Base-by-base conservation (phyloP, 2,113 vertebrate species). In the Hipposideros armiger region DNA sequence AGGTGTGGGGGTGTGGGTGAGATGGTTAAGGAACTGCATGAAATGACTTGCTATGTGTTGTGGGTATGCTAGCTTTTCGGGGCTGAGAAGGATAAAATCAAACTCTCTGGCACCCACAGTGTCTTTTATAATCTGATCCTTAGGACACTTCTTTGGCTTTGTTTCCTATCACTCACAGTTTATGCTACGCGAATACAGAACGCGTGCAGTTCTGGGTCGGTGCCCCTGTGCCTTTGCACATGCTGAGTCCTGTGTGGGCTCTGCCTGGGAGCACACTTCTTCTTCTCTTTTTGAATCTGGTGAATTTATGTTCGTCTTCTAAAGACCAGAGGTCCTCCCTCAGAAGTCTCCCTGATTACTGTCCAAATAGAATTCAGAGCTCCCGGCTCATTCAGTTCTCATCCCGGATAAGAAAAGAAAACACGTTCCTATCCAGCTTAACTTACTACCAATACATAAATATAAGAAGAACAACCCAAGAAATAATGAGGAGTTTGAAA, bases 401-500 rank as follows among this genome's bases (percentile, higher is more conserved):
- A 42, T 7, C 81, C 64, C 3, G 22, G 42, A 76, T 76, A 26
- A 52, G 40, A 84, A 77, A 86, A 73, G 24, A 82, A 87, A 78
- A 83, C 4, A 32, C 64, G 24, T 69, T 77, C 67, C 60, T 72
- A 40, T 17, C n/a, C 60, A 84, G 60, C 58, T 80, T 28, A 9
- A 11, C 14, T 94, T 67, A 77, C 32, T 40, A 14, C 47, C 47
- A 83, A 50, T 52, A 16, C 56, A 32, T 26, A 92, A 69, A 66
- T 60, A 30, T 6, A 32, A 90, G 72, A 50, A 96, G 56, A 32
- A 81, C 28, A 92, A 72, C n/a, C 32, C 24, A 90, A 90, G 91
- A 83, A 58, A 56, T 73, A 73, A 77, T 32, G 17, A 91, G 45
- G 42, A 93, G 42, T 66, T 94, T 74, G 28, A 95, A 81, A 73